phyloP scores from a whole-genome alignment of 2,888 invertebrate genomes.

The Heliconius sara region DNA sequence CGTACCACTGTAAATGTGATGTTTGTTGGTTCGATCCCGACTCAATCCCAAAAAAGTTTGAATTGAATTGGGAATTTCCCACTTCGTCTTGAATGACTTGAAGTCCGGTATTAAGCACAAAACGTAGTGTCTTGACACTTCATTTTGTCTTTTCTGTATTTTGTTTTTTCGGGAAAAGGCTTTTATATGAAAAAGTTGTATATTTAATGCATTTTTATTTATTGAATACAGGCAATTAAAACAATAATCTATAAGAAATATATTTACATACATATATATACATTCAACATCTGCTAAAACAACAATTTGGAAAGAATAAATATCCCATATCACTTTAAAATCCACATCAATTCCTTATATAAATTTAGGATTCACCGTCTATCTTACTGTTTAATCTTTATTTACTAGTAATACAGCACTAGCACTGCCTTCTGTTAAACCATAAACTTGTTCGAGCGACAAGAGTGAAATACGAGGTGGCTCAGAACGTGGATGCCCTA shows the following conservation, averaged over 20 bases:
- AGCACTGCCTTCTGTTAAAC: constrained; percentile 40
- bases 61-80: no score
- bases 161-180: not conserved
- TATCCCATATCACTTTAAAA: not conserved
- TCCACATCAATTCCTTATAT: not conserved
- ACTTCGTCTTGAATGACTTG: not conserved
- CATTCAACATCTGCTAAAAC: not conserved
- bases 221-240: not conserved
- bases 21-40: not conserved
- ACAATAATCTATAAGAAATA: not conserved
- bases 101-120: not conserved
- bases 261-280: not conserved
- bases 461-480: constrained; percentile 44
- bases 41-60: no score
- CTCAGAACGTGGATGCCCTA: constrained; percentile 43
- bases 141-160: no score
- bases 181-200: not conserved
- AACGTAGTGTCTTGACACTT: not conserved
- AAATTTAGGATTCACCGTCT: not conserved
- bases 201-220: not conserved
- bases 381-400: constrained; percentile 39
- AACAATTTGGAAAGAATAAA: not conserved
- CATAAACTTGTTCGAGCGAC: constrained; percentile 43
- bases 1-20: no score
- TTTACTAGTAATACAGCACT: constrained; percentile 44